Base-by-base conservation (phyloP, 2,113 vertebrate genomes). In the Columba janthina region DNA sequence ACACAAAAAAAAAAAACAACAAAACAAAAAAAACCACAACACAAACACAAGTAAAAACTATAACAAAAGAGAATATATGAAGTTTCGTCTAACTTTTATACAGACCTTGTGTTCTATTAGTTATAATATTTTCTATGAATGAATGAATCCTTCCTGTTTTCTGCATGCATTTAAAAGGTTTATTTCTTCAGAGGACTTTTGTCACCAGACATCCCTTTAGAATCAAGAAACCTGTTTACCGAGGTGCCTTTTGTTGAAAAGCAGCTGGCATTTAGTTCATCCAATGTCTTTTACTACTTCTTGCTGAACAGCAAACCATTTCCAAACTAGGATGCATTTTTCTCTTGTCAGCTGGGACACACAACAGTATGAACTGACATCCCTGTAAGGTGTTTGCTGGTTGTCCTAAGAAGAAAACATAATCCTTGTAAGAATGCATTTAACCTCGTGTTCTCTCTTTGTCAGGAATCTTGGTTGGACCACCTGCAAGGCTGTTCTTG, bases 81-180 rank as follows among this genome's bases (percentile, higher is more conserved):
- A 29, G 14, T 32, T 85, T 85, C 15, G 17, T 51, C 3, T 31
- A 15, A 11, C 16, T 42, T 69, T 16, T 54, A 54, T 20, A 19
- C 3, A 67, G 21, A n/a, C 1, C 5, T 60, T 34, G 7, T 3
- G 3, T 1, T 6, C 15, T 53, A 10, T 65, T 65, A 76, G 12
- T 60, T 85, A 65, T 4, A 7, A 61, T 18, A 38, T 80, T 32
- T 36, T 25, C 3, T 62, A 8, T 17, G 51, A 67, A 88, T 17
- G 51, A 67, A 88, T 32, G 5, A 40, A 67, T 67, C 8, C 15
- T 79, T 53, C 28, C 12, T 79, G 11, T 53, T 85, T 90, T 53
- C 36, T 70, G 24, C 11, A 5, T 40, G 8, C 2, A 5, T 76
- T 76, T 48, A 32, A 66, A 36, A 57, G 0, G 0, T 38, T 38